Percentiles rank a stretch among this genome's conserved stretches.
phyloP scores from a whole-genome alignment of 2,888 invertebrate genomes.

The Cerceris rybyensis region DNA sequence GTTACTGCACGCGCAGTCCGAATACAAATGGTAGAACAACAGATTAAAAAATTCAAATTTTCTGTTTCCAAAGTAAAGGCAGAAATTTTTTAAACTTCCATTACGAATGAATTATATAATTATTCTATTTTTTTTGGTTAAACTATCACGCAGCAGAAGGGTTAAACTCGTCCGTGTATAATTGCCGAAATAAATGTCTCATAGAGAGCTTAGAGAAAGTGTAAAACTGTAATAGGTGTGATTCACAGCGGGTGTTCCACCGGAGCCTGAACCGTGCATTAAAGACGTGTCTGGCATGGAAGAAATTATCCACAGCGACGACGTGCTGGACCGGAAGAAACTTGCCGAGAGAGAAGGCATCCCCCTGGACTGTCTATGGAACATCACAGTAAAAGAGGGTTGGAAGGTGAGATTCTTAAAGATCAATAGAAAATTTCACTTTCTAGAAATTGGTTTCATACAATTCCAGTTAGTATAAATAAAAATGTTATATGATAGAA shows the following conservation, averaged over 20 bases:
- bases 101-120: too few species aligned
- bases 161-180: neutral
- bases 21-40: too few species aligned
- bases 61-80: too few species aligned
- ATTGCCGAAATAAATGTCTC: neutral
- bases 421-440: too few species aligned
- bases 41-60: too few species aligned
- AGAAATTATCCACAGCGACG: constrained; percentile 84
- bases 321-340: constrained; percentile 84
- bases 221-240: constrained; percentile 69
- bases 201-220: constrained; percentile 25
- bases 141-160: too few species aligned
- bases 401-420: constrained; percentile 85
- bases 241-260: constrained; percentile 80
- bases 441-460: neutral
- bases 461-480: neutral
- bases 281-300: constrained; percentile 82
- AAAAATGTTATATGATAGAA: neutral
- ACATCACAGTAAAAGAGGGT: constrained; percentile 85
- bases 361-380: constrained; percentile 90
- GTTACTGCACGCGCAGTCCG: too few species aligned
- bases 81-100: too few species aligned
- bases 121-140: too few species aligned
- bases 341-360: constrained; percentile 83
- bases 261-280: constrained; percentile 85